These are phyloP conservation scores for Brienomyrus brachyistius DNA, from an alignment of 2,113 vertebrate genomes.

Conservation along the genomic window DNA sequence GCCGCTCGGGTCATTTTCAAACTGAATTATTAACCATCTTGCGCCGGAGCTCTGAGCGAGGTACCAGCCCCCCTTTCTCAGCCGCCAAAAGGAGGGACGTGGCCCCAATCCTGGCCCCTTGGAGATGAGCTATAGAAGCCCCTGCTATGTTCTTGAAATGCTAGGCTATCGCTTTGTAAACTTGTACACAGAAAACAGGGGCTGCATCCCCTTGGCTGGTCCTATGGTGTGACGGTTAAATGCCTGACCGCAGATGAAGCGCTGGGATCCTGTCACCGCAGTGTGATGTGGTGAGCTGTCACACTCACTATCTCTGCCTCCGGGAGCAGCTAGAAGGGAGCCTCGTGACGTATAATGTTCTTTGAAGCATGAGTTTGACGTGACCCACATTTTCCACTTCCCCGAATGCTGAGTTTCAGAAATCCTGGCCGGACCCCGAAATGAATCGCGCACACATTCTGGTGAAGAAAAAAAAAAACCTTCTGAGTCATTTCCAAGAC, in stretches of 20 bases:
- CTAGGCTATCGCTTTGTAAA: background rate
- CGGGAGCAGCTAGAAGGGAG: background rate
- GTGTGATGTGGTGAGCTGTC: background rate
- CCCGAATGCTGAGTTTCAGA: constrained; percentile 1
- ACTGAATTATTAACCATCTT: constrained; percentile 57
- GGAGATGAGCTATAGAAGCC: background rate
- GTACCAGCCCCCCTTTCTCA: constrained; percentile 25
- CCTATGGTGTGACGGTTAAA: background rate
- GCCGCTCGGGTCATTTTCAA: constrained; percentile 46
- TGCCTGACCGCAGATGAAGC: background rate
- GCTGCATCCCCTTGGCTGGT: background rate
- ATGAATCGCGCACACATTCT: constrained; percentile 4
- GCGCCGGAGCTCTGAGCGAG: constrained; percentile 30
- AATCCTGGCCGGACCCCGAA: constrained; percentile 2
- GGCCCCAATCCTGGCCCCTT: background rate
- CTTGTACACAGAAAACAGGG: background rate
- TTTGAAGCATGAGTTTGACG: background rate
- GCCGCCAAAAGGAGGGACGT: background rate
- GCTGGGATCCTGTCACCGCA: background rate
- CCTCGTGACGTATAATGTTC: background rate
- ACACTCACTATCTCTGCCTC: background rate
- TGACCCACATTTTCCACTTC: background rate
- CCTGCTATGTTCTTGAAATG: background rate
- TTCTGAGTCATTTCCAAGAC: constrained; percentile 20
- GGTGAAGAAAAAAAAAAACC: background rate